A percentile compares a stretch with the other conserved stretches of the same genome.
Evolutionary conservation across 2,797 vertebrate genomes (phyloP).

Genomic region (Podarcis siculus): DNA sequence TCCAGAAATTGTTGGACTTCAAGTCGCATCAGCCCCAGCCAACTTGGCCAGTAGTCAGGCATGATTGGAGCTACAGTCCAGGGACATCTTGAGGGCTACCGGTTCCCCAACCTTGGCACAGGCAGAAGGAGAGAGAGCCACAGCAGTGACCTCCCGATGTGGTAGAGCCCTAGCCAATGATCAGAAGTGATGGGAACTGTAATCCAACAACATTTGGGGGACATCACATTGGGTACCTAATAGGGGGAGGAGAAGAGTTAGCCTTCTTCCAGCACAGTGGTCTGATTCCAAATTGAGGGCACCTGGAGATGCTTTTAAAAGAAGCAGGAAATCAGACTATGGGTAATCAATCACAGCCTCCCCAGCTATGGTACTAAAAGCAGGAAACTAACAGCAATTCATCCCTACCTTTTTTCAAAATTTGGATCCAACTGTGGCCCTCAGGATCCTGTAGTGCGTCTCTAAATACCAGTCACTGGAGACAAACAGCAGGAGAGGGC

Average conservation of each 20-base stretch:
- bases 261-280: neutral
- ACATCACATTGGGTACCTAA: no score
- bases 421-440: constrained; percentile 33
- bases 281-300: neutral
- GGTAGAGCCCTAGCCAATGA: no score
- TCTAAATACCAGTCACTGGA: neutral
- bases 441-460: neutral
- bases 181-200: no score
- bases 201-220: no score
- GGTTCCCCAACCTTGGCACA: no score
- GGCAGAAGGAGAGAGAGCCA: neutral
- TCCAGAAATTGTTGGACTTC: no score
- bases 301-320: neutral
- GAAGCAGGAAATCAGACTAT: neutral
- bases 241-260: no score
- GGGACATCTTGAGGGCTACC: no score
- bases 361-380: constrained; percentile 23
- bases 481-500: neutral
- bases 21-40: no score
- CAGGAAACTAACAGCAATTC: constrained; percentile 55
- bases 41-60: no score
- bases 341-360: neutral
- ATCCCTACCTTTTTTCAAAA: constrained; percentile 53
- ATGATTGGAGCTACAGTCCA: no score
- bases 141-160: no score